Base-by-base conservation (phyloP, 2,888 invertebrate genomes). In the Patella depressa region DNA sequence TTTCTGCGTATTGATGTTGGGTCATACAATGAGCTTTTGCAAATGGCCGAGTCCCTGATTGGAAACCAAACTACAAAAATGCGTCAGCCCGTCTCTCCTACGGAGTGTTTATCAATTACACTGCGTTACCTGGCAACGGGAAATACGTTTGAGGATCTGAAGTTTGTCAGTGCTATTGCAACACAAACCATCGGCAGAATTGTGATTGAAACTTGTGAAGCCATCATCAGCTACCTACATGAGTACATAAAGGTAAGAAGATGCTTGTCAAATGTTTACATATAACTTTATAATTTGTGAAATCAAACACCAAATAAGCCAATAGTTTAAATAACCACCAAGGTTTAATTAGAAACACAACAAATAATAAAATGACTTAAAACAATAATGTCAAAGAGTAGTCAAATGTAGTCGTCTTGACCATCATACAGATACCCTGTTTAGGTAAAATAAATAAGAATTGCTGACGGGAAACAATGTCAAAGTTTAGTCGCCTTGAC, bases 141-240 rank as follows among this genome's bases (percentile, higher is more conserved):
- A 24, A 75, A 75, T 70, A 53, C 74, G 19, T 77, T 69, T 53
- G 74, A 77, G 59, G 77, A 77, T 77, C 55, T 77, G 74, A 77
- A 77, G 70, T 77, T 77, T 55, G 29, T 69, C 65, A 77, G 65
- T 55, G 77, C 77, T 54, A 74, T 77, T 19, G 70, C 77, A 53
- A 69, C 77, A 53, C 74, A 77, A 53, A 15, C 74, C 54, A 73
- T 77, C 69, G 77, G 71, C 34, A 53, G 19, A 70, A 74, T 77
- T 70, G 70, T 77, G 65, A 74, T 77, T 24, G 77, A 77, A 74
- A 77, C 77, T 2, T 77, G 74, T 74, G 74, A 73, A 71, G 77
- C 74, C 70, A 74, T 73, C 55, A 77, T 77, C 24, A 65, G 17
- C 53, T 77, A 71, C 57, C 55, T 77, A 34, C 72, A 72, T 24